These are phyloP conservation scores for Phyllostomus hastatus DNA, from an alignment of 2,113 vertebrate genomes.

Conservation along the genomic window DNA sequence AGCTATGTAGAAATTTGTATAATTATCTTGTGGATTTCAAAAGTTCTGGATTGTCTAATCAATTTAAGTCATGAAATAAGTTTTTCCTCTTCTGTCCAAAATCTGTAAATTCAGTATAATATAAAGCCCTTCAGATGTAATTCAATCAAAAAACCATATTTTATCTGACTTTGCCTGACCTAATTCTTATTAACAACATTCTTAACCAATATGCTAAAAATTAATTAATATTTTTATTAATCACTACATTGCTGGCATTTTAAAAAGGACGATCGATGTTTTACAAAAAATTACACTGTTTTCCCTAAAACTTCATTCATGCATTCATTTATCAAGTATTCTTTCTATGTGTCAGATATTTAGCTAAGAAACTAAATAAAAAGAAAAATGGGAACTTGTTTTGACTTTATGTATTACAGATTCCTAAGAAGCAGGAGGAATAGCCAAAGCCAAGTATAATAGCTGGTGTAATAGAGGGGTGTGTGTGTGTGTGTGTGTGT, in stretches of 20 bases:
- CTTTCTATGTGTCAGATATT: neutral
- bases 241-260: neutral
- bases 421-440: neutral
- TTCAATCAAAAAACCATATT: neutral
- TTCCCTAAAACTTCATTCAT: neutral
- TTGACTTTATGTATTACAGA: neutral
- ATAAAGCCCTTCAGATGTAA: neutral
- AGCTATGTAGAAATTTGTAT: slow-evolving; percentile 21
- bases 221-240: neutral
- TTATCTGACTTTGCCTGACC: neutral
- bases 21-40: slow-evolving; percentile 44
- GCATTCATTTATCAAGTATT: neutral
- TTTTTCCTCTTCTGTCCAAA: neutral
- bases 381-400: neutral
- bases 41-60: slow-evolving; percentile 22
- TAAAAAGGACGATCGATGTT: neutral
- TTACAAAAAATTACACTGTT: neutral
- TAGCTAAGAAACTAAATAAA: neutral
- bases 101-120: neutral
- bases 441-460: neutral
- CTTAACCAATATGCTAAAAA: neutral
- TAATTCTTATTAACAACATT: neutral
- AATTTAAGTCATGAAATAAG: neutral
- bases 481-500: neutral
- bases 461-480: neutral